These are phyloP conservation scores for Odontophorus gujanensis DNA, from an alignment of 2,113 vertebrate genomes.

Conservation along the genomic window DNA sequence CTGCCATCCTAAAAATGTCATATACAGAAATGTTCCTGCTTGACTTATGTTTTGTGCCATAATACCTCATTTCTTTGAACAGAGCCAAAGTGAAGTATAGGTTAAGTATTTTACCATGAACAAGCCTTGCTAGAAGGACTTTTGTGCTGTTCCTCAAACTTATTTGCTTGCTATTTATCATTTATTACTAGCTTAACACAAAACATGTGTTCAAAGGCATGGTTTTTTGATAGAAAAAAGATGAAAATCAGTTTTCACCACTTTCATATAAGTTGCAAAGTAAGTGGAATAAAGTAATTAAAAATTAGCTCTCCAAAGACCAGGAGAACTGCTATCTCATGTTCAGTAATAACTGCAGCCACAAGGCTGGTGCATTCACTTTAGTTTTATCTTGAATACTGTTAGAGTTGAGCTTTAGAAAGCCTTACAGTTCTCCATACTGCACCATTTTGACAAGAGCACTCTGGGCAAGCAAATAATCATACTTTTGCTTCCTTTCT, in stretches of 20 bases:
- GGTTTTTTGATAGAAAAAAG: not conserved
- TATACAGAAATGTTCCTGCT: not conserved
- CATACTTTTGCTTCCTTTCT: not conserved
- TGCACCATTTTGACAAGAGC: not conserved
- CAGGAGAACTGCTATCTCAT: not conserved
- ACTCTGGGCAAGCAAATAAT: not conserved
- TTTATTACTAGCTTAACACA: not conserved
- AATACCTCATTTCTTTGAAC: not conserved
- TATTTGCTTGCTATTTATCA: not conserved
- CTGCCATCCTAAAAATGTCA: not conserved
- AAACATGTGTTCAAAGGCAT: not conserved
- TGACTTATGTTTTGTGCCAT: not conserved
- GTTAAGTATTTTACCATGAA: not conserved
- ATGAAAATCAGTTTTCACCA: not conserved
- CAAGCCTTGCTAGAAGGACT: not conserved
- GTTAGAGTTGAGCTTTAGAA: not conserved
- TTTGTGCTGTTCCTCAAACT: not conserved
- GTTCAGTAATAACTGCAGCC: not conserved
- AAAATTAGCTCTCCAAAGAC: not conserved
- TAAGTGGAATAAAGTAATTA: not conserved
- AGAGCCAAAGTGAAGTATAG: not conserved
- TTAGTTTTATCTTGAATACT: conserved; percentile 49
- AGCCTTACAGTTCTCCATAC: not conserved
- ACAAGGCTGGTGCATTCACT: not conserved
- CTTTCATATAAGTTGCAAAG: not conserved